These are phyloP conservation scores for Muschampia plurimacula DNA, from an alignment of 2,888 invertebrate genomes.

Conservation along the genomic window DNA sequence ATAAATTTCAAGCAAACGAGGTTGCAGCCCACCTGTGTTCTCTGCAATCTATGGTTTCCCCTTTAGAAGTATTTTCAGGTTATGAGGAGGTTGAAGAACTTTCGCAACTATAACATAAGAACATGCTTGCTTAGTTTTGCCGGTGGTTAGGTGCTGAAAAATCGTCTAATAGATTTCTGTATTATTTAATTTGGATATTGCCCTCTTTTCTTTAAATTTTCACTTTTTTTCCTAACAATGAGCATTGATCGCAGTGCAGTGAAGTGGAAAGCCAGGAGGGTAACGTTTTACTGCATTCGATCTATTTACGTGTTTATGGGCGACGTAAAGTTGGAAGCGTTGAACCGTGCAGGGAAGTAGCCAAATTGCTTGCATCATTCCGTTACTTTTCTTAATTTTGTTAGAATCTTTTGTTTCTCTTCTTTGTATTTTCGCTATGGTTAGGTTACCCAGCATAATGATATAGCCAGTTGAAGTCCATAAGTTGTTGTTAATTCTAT, in stretches of 20 bases:
- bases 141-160: too few species aligned
- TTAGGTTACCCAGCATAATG: neutral
- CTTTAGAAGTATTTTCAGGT: too few species aligned
- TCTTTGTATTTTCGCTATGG: neutral
- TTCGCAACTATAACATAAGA: too few species aligned
- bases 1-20: too few species aligned
- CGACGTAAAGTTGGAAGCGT: constrained; percentile 57
- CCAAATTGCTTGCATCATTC: neutral
- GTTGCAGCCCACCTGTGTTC: too few species aligned
- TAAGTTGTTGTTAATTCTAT: too few species aligned
- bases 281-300: constrained; percentile 78
- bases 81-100: too few species aligned
- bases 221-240: neutral
- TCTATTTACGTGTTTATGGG: constrained; percentile 80
- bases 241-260: constrained; percentile 7
- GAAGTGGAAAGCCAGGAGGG: constrained; percentile 46
- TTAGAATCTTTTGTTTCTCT: neutral
- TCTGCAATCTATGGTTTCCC: too few species aligned
- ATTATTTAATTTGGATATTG: neutral
- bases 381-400: neutral
- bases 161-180: too few species aligned
- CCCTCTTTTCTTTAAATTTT: neutral
- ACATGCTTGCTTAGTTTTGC: too few species aligned
- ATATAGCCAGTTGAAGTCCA: too few species aligned
- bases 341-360: constrained; percentile 5